phyloP scores from a whole-genome alignment of 2,113 vertebrate species.

The Nothoprocta pentlandii region DNA sequence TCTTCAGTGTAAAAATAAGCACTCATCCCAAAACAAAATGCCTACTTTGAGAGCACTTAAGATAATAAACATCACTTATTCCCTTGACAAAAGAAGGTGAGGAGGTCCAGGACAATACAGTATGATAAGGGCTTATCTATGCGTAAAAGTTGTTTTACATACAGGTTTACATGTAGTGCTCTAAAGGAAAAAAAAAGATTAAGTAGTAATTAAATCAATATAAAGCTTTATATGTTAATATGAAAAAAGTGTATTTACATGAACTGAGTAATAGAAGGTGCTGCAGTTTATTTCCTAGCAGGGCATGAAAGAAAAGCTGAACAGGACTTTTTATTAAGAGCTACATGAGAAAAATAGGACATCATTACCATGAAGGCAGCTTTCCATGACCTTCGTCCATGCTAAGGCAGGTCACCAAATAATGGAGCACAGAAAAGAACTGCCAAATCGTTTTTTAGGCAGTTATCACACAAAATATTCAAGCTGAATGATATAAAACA shows the following conservation, averaged over 20 bases:
- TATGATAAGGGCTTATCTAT: not conserved
- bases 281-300: not conserved
- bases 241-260: not conserved
- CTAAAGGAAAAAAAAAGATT: not conserved
- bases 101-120: not conserved
- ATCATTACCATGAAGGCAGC: not conserved
- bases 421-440: slow-evolving; percentile 8
- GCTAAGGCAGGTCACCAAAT: slow-evolving; percentile 38
- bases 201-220: not conserved
- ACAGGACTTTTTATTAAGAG: not conserved
- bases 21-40: not conserved
- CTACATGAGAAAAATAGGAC: not conserved
- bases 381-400: slow-evolving; percentile 30
- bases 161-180: not conserved
- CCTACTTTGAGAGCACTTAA: not conserved
- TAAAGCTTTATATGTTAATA: not conserved
- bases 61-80: not conserved
- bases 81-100: not conserved
- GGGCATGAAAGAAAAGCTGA: not conserved
- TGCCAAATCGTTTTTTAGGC: slow-evolving; percentile 50
- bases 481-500: not conserved
- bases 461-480: not conserved
- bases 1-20: not conserved
- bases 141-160: not conserved
- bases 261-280: not conserved